Evolutionary conservation across 1,140 invertebrate genomes (phyloP).

Genomic region (Microvelia longipes): DNA sequence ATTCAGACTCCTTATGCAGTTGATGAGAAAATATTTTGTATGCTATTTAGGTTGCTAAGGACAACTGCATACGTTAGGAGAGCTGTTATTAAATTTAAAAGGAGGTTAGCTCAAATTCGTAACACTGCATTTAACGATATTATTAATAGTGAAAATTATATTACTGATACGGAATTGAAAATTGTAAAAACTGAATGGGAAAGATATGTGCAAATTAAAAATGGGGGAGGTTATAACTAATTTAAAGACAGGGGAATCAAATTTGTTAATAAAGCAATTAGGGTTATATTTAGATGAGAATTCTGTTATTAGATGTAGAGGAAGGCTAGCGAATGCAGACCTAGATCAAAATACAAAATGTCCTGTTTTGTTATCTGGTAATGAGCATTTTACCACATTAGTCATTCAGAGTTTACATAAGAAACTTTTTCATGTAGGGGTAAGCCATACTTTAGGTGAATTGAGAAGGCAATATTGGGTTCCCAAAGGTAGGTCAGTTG

Average conservation of each 20-base stretch:
- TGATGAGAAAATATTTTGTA: neutral
- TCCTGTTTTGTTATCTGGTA: neutral
- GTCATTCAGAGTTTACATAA: neutral
- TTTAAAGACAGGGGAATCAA: neutral
- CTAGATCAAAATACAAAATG: neutral
- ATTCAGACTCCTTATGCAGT: neutral
- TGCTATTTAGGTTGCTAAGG: neutral
- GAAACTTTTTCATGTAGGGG: neutral
- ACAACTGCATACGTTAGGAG: neutral
- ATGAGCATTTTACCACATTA: neutral
- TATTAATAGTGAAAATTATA: neutral
- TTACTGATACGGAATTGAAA: neutral
- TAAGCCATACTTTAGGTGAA: neutral
- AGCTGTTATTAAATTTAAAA: neutral
- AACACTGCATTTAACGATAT: neutral
- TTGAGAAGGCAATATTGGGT: neutral
- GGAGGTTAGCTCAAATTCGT: neutral
- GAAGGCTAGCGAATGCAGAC: neutral
- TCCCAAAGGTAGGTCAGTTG: neutral
- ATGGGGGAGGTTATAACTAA: neutral
- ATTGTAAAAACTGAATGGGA: neutral
- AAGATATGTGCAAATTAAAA: neutral
- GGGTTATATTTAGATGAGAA: neutral
- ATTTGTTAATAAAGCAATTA: neutral
- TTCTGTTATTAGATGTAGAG: neutral